Base-by-base conservation (phyloP, 2,888 invertebrate species). In the Andrena bicolor region DNA sequence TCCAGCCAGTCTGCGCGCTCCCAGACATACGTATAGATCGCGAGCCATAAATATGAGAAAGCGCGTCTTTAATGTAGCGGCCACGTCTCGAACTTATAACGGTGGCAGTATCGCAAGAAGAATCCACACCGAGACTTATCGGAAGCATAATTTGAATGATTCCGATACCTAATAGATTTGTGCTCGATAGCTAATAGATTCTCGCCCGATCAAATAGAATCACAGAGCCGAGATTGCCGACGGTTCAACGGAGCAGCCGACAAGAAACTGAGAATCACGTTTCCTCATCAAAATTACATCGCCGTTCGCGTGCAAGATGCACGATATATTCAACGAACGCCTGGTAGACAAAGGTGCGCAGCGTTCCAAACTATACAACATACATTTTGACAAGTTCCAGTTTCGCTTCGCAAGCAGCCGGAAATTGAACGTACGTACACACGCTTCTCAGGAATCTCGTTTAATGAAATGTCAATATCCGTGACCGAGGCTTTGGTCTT, bases 1-100 rank as follows among this genome's bases (percentile, higher is more conserved):
- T 75, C 65, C 75, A 61, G 73, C 81, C 49, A 69, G 69, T 70
- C 65, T 65, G 26, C 64, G 30, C 64, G 83, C 64, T 64, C 48
- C 68, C 70, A 71, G 87, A 80, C 81, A 76, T 68, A 78, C 73
- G 84, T 82, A 84, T 86, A 82, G 83, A 89, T 90, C 84, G 84
- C 81, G 75, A 61, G 63, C 73, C 88, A 88, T 90, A 90, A 90
- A 90, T 90, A 90, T 84, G 73, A 68, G 77, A 74, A 69, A 86
- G 80, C 83, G 72, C 82, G 75, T 84, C 80, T 86, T 87, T 88
- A 88, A 91, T 89, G 85, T 86, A 85, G 86, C 85, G 83, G 83
- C 83, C 84, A 84, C 85, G 90, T 89, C 86, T 88, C 83, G 82
- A 86, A 87, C 86, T 89, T 86, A 86, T 90, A 87, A 88, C 84